Base-by-base conservation (phyloP, 2,113 vertebrate species). In the Motacilla tschutschensis region DNA sequence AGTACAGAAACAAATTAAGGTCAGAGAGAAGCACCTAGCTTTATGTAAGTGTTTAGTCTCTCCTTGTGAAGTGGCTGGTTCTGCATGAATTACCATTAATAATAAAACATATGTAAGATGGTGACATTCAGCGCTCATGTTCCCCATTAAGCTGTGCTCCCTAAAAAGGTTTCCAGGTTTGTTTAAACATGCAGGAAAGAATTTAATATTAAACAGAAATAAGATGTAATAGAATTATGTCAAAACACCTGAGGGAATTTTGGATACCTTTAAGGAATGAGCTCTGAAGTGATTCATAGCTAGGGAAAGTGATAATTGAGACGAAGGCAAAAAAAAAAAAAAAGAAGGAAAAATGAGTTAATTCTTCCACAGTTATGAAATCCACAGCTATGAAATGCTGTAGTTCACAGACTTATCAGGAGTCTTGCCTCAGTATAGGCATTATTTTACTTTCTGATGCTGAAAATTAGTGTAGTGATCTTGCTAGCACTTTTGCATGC, bases 221-320 rank as follows among this genome's bases (percentile, higher is more conserved):
- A 94, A 84, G 90, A 96, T 93, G 83, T 94, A 94, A 95, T 96
- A 96, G 95, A 96, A 91, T 51, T 76, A 79, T 91, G 95, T 95
- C 95, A 95, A 93, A 96, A 93, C 92, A 96, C 96, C 95, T 94
- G 86, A 92, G 95, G 95, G 94, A 91, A 86, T 95, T 95, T 95
- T 92, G 55, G 50, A 70, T 91, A 88, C 93, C 94, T 97, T 87
- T 24, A 93, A 96, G 94, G 91, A 94, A 94, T 77, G 78, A 93
- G 92, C 78, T 95, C 94, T 95, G 93, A 91, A 93, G 72, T 91
- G 88, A 93, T 93, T 94, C 84, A 91, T 90, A 93, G 82, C 83
- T 72, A 71, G 43, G 47, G 78, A 67, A 88, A 93, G 91, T 77
- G 92, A 95, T 96, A 95, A 96, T 85, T 94, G 81, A 91, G 78